These are phyloP conservation scores for Drosophila hamatofila DNA, from an alignment of 2,888 invertebrate genomes.

Conservation along the genomic window DNA sequence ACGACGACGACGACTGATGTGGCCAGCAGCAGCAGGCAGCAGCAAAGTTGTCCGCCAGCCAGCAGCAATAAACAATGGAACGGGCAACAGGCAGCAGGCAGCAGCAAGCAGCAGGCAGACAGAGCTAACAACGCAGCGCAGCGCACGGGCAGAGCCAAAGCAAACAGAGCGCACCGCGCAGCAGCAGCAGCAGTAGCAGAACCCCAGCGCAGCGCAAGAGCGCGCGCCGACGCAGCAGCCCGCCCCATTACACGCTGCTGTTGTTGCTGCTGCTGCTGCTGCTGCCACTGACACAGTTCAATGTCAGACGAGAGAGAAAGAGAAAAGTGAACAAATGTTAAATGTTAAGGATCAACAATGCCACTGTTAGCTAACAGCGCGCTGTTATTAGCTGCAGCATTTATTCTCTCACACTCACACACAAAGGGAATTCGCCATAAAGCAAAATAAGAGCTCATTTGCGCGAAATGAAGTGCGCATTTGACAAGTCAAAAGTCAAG, in stretches of 20 bases:
- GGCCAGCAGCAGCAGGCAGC: constrained; percentile 35
- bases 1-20: constrained; percentile 56
- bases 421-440: neutral
- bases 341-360: constrained; percentile 40
- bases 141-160: constrained; percentile 9
- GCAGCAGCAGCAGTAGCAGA: constrained; percentile 49
- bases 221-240: constrained; percentile 57
- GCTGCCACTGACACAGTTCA: constrained; percentile 74
- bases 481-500: constrained; percentile 59
- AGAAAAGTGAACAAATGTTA: constrained; percentile 32
- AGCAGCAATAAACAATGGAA: constrained; percentile 36
- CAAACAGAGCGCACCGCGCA: constrained; percentile 59
- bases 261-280: constrained; percentile 27
- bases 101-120: constrained; percentile 15
- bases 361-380: constrained; percentile 32
- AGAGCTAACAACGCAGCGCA: constrained; percentile 28
- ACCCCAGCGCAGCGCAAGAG: constrained; percentile 30
- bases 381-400: constrained; percentile 26
- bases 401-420: neutral
- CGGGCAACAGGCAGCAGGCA: constrained; percentile 12
- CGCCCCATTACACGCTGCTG: constrained; percentile 61
- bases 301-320: constrained; percentile 56
- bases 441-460: constrained; percentile 21
- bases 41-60: constrained; percentile 44
- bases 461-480: constrained; percentile 44